Evolutionary conservation across 2,888 invertebrate species (phyloP).

Genomic region (Xylota sylvarum): DNA sequence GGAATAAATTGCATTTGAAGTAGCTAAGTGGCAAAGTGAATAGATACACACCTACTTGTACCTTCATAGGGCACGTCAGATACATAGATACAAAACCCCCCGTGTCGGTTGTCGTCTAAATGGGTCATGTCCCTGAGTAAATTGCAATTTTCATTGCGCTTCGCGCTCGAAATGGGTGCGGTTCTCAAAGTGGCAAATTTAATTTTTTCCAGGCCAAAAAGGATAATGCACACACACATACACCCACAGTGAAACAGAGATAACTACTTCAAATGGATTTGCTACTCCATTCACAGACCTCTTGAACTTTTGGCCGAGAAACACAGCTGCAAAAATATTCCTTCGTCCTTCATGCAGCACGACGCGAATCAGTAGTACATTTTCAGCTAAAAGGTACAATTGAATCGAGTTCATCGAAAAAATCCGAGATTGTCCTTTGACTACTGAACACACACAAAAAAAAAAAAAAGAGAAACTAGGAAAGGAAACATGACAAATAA

Average conservation of each 20-base stretch:
- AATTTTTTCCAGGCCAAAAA: constrained; percentile 47
- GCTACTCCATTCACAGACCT: constrained; percentile 49
- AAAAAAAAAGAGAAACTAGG: background rate
- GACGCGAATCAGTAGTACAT: no score
- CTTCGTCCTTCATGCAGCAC: background rate
- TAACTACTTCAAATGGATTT: constrained; percentile 34
- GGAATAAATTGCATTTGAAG: constrained; percentile 71
- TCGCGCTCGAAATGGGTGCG: constrained; percentile 68
- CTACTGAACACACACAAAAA: background rate
- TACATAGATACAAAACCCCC: no score
- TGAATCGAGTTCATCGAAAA: constrained; percentile 62
- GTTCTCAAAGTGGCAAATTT: constrained; percentile 47
- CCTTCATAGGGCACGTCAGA: background rate
- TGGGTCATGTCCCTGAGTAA: constrained; percentile 71
- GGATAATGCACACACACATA: constrained; percentile 31
- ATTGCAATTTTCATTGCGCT: constrained; percentile 59
- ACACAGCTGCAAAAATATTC: constrained; percentile 24
- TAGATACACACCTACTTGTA: constrained; percentile 9
- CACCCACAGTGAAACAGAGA: background rate
- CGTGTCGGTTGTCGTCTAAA: constrained; percentile 33
- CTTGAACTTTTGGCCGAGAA: constrained; percentile 75
- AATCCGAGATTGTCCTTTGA: constrained; percentile 55
- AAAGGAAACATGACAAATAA: constrained; percentile 20
- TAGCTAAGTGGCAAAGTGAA: constrained; percentile 31
- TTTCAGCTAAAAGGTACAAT: constrained; percentile 43